Evolutionary conservation across 2,797 vertebrate species (phyloP).

Genomic region (Pantherophis alleghaniensis): DNA sequence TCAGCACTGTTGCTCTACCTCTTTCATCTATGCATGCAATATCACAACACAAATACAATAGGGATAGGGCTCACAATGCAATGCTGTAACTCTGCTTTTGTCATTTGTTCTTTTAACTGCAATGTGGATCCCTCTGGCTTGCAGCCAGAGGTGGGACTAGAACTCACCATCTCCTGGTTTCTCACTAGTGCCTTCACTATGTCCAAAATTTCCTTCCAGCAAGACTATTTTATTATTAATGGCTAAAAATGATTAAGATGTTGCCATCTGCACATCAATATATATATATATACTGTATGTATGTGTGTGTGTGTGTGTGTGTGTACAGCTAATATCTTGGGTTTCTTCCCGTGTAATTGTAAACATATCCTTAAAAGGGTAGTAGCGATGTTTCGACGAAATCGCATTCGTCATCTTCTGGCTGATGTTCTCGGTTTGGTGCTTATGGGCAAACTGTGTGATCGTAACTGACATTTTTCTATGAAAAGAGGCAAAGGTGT

Average conservation of each 20-base stretch:
- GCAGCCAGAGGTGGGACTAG: not conserved
- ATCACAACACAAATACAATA: not conserved
- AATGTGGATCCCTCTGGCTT: not conserved
- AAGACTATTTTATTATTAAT: not conserved
- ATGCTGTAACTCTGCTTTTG: not conserved
- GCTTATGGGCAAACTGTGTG: too few species aligned
- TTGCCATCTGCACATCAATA: not conserved
- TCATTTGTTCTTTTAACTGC: not conserved
- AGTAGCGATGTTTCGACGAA: too few species aligned
- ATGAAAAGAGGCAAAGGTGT: too few species aligned
- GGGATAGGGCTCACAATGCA: not conserved
- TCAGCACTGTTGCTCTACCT: not conserved
- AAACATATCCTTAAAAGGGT: too few species aligned
- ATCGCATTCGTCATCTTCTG: too few species aligned
- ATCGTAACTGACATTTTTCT: too few species aligned
- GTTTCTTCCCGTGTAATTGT: too few species aligned
- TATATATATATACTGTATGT: too few species aligned
- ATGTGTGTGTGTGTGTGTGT: too few species aligned
- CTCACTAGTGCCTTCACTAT: not conserved
- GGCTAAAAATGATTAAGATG: not conserved
- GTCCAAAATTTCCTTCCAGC: not conserved
- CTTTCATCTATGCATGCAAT: not conserved
- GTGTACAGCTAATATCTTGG: too few species aligned
- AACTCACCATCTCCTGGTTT: not conserved
- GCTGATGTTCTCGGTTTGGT: too few species aligned